These are phyloP conservation scores for Stegodyphus mimosarum DNA, from an alignment of 1,140 invertebrate species.

Conservation along the genomic window DNA sequence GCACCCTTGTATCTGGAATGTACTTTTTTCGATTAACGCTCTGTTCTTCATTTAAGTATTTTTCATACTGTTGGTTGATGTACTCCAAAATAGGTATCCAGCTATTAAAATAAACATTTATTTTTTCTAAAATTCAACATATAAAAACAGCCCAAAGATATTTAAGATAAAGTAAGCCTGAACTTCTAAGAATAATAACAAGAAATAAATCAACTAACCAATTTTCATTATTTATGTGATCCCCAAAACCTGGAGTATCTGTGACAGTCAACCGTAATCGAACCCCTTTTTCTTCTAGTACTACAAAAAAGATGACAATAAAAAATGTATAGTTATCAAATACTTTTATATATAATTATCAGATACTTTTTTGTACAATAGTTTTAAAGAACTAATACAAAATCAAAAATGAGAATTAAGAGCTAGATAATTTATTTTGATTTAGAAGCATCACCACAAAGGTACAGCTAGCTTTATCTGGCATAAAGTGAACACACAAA, in stretches of 20 bases:
- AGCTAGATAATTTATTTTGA: no score
- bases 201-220: slow-evolving; percentile 66
- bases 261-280: slow-evolving; percentile 71
- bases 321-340: no score
- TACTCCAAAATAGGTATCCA: slow-evolving; percentile 66
- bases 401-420: no score
- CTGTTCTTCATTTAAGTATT: slow-evolving; percentile 66
- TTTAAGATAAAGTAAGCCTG: background rate
- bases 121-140: background rate
- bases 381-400: no score
- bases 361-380: no score
- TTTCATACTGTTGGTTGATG: slow-evolving; percentile 66
- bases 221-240: slow-evolving; percentile 73
- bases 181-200: background rate
- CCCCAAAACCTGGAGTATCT: slow-evolving; percentile 75
- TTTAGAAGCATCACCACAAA: no score
- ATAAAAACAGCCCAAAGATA: background rate
- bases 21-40: slow-evolving; percentile 63
- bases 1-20: slow-evolving; percentile 65
- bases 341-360: no score
- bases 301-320: slow-evolving; percentile 9
- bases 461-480: no score
- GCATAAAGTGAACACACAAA: no score
- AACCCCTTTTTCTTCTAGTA: slow-evolving; percentile 70
- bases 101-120: slow-evolving; percentile 50